Conservation (phyloP, 2,113 vertebrate species). For the Poecile atricapillus region DNA sequence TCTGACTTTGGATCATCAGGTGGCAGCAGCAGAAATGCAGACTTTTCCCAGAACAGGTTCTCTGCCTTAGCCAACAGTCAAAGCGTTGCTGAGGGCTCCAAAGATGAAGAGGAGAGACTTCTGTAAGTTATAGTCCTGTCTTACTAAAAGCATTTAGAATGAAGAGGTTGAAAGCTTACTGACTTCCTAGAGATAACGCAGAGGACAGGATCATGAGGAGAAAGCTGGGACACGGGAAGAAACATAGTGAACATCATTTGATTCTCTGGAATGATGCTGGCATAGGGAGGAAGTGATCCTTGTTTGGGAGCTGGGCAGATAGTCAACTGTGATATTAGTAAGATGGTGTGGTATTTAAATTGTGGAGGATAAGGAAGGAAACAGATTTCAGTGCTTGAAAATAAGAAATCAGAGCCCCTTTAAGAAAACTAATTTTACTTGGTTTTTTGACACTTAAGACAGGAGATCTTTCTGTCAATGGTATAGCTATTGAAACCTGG, state of each 20-base stretch:
- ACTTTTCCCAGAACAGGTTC: conserved; percentile 82
- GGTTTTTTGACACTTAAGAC: neutral
- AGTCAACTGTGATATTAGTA: neutral
- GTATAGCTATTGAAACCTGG: neutral
- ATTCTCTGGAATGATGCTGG: neutral
- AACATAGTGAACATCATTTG: neutral
- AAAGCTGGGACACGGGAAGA: neutral
- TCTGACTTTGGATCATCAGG: conserved; percentile 34
- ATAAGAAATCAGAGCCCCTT: neutral
- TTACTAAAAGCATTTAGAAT: neutral
- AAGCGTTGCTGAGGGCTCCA: conserved; percentile 45
- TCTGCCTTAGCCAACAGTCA: conserved; percentile 49
- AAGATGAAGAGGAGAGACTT: conserved; percentile 80
- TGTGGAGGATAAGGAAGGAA: neutral
- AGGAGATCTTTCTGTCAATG: neutral
- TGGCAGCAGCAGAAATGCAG: conserved; percentile 2
- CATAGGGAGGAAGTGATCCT: neutral
- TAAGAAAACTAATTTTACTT: neutral
- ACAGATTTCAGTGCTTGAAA: neutral
- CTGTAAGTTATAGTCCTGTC: conserved; percentile 74
- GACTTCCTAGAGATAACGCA: neutral
- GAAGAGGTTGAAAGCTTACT: neutral
- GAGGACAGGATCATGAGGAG: fast-evolving
- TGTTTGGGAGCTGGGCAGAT: neutral
- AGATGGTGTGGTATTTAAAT: neutral